A percentile compares a stretch with the other conserved stretches of the same genome.
These are phyloP conservation scores for Steinernema hermaphroditum DNA, from an alignment of 2,888 invertebrate species.

Conservation along the genomic window DNA sequence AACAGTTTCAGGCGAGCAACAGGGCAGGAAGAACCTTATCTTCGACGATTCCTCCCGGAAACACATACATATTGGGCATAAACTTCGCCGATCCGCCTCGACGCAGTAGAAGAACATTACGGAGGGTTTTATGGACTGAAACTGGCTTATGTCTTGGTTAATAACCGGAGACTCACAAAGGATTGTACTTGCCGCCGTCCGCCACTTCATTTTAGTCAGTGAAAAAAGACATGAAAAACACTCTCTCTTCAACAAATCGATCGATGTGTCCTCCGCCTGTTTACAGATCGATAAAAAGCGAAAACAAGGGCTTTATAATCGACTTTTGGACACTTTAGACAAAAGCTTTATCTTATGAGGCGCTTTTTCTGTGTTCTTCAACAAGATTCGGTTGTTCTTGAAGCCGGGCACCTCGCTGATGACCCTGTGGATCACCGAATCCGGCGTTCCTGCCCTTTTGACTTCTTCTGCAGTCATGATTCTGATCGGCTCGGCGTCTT, in stretches of 20 bases:
- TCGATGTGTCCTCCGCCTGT: neutral
- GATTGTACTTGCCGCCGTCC: constrained; percentile 15
- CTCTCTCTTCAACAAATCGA: neutral
- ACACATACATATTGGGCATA: constrained; percentile 81
- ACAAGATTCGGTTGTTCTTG: neutral
- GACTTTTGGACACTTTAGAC: neutral
- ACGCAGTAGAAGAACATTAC: constrained; percentile 69
- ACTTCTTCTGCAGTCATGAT: neutral
- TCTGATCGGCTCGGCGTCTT: neutral
- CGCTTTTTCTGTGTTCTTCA: neutral
- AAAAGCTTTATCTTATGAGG: neutral
- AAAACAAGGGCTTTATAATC: neutral
- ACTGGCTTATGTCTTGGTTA: neutral
- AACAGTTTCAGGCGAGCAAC: neutral
- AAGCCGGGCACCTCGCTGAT: no score
- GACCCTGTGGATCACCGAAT: neutral
- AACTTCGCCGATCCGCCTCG: constrained; percentile 75
- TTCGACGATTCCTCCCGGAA: constrained; percentile 83
- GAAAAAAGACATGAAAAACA: no score
- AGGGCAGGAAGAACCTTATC: constrained; percentile 45
- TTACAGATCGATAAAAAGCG: neutral
- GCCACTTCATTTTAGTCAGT: constrained; percentile 1
- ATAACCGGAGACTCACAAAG: neutral
- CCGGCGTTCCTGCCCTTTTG: neutral
- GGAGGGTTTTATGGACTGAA: constrained; percentile 46